Evolutionary conservation across 2,113 vertebrate genomes (phyloP), one percentile per base, ranked within the genome.

Genomic region (Ancistrus triradiatus): DNA sequence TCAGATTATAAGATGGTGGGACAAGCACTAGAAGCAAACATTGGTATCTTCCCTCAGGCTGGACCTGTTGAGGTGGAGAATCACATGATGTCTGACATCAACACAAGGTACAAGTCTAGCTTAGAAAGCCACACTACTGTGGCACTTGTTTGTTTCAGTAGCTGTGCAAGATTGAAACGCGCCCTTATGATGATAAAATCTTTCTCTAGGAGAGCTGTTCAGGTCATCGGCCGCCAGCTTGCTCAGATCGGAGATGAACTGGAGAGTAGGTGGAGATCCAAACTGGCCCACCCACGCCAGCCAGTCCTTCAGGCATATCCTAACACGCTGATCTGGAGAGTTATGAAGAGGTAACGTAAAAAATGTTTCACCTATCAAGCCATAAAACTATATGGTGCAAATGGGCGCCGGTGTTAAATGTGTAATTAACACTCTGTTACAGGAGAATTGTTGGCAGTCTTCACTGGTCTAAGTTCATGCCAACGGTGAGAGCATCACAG

Each of bases 221-320:
- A 40, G 61, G 76, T 63, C 33, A 60, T 94, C 53, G 93, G 91
- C 52, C 85, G 17, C 3, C 91, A 89, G 74, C 82, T 95, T 81
- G 93, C 93, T 35, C 62, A 73, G 13, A 93, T 95, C 0, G 94
- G 92, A 9, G 94, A 98, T 9, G 86, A 92, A 52, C 69, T 92
- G 73, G 81, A 92, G 42, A 55, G 18, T 35, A 77, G 78, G 25
- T 74, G 76, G 82, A 42, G 70, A 5, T 35, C 66, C 21, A 65
- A 68, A 51, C 65, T 38, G n/a, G 69, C 28, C 0, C 52, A 74
- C 22, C 77, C 69, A 1, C 35, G 25, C 24, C 71, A 67, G 35
- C 63, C 77, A 3, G 63, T 71, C 40, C 56, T 78, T 10, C 65
- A 80, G 62, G 59, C 76, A 68, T 74, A 73, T 14, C 74, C 69